These are phyloP conservation scores for Elaphurus davidianus DNA, from an alignment of 2,113 vertebrate genomes.

Conservation along the genomic window DNA sequence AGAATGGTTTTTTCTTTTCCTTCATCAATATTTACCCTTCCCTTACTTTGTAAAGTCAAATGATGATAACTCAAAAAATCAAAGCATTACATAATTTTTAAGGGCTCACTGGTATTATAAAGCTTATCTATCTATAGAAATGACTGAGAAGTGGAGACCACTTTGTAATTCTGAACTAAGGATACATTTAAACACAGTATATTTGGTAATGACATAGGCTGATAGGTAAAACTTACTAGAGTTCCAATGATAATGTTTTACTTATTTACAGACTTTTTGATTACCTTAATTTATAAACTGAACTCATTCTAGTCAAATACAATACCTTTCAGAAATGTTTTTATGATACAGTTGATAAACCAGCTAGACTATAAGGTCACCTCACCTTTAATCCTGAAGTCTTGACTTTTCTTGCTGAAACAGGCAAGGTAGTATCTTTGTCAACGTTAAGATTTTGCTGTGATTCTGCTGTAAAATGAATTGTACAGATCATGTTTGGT, in stretches of 20 bases:
- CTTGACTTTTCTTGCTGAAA: slow-evolving; percentile 56
- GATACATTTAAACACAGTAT: background rate
- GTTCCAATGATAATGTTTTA: background rate
- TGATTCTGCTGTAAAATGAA: slow-evolving; percentile 54
- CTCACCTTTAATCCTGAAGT: slow-evolving; percentile 72
- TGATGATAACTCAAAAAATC: background rate
- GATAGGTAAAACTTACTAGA: background rate
- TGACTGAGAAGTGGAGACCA: background rate
- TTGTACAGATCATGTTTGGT: background rate
- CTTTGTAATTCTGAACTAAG: background rate
- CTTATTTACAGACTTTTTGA: background rate
- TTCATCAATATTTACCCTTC: background rate
- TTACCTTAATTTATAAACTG: background rate
- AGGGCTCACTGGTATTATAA: background rate
- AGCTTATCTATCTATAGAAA: background rate
- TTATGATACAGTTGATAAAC: background rate
- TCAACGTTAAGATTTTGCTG: slow-evolving; percentile 58
- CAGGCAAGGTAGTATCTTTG: slow-evolving; percentile 49
- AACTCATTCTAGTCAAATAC: background rate
- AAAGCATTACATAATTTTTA: background rate
- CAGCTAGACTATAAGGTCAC: background rate
- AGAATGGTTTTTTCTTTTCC: background rate
- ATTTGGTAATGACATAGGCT: background rate
- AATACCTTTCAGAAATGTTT: background rate
- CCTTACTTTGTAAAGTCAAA: background rate